These are phyloP conservation scores for Psilanteris sp. DNA, from an alignment of 1,140 invertebrate genomes.

Conservation along the genomic window DNA sequence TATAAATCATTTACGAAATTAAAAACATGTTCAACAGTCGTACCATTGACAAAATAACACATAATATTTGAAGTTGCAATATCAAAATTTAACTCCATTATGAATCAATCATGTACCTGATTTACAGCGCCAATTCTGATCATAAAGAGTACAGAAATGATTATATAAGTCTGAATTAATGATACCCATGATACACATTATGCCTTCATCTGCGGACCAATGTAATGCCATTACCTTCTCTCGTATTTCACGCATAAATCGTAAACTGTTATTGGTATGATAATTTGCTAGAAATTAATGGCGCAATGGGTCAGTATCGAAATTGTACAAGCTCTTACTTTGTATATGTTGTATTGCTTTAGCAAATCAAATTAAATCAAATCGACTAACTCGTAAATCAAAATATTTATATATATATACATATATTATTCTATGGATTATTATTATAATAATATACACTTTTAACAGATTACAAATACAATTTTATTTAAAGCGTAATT, in stretches of 20 bases:
- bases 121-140: slow-evolving; percentile 29
- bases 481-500: too few species aligned
- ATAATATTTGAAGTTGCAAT: slow-evolving; percentile 1
- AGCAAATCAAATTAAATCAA: slow-evolving; percentile 37
- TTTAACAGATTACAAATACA: too few species aligned
- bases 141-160: slow-evolving; percentile 46
- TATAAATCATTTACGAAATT: too few species aligned
- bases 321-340: slow-evolving; percentile 27
- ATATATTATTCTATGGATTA: too few species aligned
- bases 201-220: slow-evolving; percentile 36
- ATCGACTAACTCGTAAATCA: slow-evolving; percentile 5
- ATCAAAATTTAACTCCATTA: background rate
- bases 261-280: slow-evolving; percentile 44
- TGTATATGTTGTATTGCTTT: slow-evolving; percentile 3
- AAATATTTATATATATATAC: too few species aligned
- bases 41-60: background rate
- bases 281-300: slow-evolving; percentile 61
- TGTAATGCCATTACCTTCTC: slow-evolving; percentile 47
- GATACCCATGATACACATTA: slow-evolving; percentile 50
- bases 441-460: too few species aligned
- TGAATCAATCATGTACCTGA: slow-evolving; percentile 31
- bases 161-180: slow-evolving; percentile 52
- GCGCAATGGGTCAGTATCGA: slow-evolving; percentile 40
- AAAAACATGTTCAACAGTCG: too few species aligned
- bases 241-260: slow-evolving; percentile 61